Evolutionary conservation across 2,888 invertebrate genomes (phyloP).

Genomic region (Sinodicranocentrus sp.): DNA sequence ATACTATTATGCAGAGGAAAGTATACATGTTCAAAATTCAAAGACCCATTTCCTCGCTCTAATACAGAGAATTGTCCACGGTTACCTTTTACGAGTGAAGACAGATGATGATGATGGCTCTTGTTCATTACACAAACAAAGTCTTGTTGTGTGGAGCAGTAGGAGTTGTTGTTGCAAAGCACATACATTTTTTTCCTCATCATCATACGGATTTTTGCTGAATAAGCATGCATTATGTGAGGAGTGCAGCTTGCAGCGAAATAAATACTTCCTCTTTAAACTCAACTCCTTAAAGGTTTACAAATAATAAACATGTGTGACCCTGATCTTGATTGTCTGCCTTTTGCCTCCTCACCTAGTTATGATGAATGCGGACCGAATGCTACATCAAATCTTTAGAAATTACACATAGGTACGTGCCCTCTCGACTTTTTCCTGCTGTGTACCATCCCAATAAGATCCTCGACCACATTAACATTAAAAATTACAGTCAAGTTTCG

Average conservation of each 20-base stretch:
- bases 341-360: constrained; percentile 25
- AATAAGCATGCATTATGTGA: not conserved
- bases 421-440: constrained; percentile 29
- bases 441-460: too few species aligned
- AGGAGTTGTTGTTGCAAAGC: not conserved
- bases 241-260: not conserved
- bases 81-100: constrained; percentile 46
- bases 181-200: not conserved
- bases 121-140: not conserved
- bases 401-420: constrained; percentile 1
- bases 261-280: constrained; percentile 10
- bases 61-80: constrained; percentile 57
- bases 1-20: too few species aligned
- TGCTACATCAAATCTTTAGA: not conserved
- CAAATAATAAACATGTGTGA: constrained; percentile 35
- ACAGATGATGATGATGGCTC: constrained; percentile 20
- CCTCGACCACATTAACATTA: too few species aligned
- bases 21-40: not conserved
- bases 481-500: too few species aligned
- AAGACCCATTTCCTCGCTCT: constrained; percentile 21
- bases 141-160: not conserved
- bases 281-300: constrained; percentile 10
- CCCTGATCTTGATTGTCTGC: constrained; percentile 59
- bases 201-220: too few species aligned
- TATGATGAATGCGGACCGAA: too few species aligned